Percentiles rank a stretch among this genome's conserved stretches.
Evolutionary conservation across 1,140 invertebrate genomes (phyloP).

Genomic region (Neodiprion fabricii): DNA sequence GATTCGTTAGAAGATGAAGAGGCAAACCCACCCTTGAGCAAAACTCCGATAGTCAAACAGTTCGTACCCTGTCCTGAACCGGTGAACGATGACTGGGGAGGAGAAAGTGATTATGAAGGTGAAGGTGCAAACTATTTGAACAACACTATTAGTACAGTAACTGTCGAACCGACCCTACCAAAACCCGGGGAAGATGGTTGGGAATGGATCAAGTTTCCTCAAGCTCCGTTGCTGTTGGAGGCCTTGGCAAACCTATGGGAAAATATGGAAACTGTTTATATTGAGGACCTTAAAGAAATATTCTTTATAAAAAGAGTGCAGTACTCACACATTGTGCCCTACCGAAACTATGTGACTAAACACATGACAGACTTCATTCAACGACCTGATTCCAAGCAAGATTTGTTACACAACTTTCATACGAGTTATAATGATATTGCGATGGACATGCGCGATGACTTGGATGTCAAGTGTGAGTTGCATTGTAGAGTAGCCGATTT

Average conservation of each 20-base stretch:
- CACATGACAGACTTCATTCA: conserved; percentile 63
- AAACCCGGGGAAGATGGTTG: conserved; percentile 62
- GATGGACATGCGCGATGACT: conserved; percentile 61
- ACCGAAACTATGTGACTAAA: conserved; percentile 58
- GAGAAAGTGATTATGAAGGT: conserved; percentile 1
- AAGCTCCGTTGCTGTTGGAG: conserved; percentile 49
- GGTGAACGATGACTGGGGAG: not conserved
- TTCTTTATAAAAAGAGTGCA: conserved; percentile 63
- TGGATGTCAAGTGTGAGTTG: conserved; percentile 57
- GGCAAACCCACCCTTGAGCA: conserved; percentile 8
- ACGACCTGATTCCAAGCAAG: conserved; percentile 63
- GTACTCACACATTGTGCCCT: conserved; percentile 61
- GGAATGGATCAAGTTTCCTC: conserved; percentile 59
- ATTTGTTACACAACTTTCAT: conserved; percentile 62
- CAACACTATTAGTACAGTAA: not conserved
- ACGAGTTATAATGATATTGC: conserved; percentile 65
- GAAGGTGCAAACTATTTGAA: not conserved
- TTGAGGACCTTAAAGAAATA: conserved; percentile 61
- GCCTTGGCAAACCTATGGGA: conserved; percentile 64
- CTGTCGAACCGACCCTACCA: not conserved
- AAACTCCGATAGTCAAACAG: conserved; percentile 20
- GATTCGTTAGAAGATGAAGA: conserved; percentile 47
- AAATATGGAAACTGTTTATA: conserved; percentile 62
- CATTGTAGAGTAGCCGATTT: conserved; percentile 56
- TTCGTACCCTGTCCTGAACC: conserved; percentile 8